A percentile compares a stretch with the other conserved stretches of the same genome.
phyloP scores from a whole-genome alignment of 2,797 vertebrate species.

The Taeniopygia guttata region DNA sequence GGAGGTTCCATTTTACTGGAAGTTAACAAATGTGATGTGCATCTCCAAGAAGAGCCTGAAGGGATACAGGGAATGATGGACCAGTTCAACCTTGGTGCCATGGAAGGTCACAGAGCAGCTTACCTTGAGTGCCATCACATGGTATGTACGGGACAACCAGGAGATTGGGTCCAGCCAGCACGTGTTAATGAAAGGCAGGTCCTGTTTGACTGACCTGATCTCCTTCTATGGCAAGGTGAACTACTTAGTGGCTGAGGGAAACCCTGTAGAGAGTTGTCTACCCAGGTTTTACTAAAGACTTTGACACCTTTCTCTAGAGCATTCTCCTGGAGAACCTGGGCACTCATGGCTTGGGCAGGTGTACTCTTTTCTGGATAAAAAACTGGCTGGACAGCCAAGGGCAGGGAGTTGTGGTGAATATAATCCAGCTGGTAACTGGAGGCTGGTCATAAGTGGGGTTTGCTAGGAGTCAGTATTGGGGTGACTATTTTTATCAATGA shows the following conservation, averaged over 20 bases:
- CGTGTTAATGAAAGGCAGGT: not conserved
- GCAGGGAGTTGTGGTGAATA: not conserved
- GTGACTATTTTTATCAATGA: not conserved
- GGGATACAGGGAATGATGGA: not conserved
- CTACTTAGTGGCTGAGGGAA: not conserved
- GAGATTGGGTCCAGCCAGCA: not conserved
- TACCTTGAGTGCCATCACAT: not conserved
- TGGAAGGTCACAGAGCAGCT: accelerated
- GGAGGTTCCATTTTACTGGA: not conserved
- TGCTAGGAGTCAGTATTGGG: not conserved
- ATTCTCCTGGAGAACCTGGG: not conserved
- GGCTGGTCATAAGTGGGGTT: not conserved
- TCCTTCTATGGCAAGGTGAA: not conserved
- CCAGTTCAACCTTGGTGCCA: accelerated
- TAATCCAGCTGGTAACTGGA: not conserved
- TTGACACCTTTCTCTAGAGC: not conserved
- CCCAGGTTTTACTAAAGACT: not conserved
- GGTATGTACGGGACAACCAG: not conserved
- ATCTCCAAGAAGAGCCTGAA: not conserved
- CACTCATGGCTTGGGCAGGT: not conserved
- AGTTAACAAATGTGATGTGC: not conserved
- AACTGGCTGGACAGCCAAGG: accelerated
- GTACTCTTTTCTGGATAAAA: not conserved
- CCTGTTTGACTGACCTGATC: not conserved
- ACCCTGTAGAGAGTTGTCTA: not conserved